Percentiles rank a stretch among this genome's conserved stretches.
phyloP scores from a whole-genome alignment of 2,113 vertebrate genomes.

The Coturnix japonica region DNA sequence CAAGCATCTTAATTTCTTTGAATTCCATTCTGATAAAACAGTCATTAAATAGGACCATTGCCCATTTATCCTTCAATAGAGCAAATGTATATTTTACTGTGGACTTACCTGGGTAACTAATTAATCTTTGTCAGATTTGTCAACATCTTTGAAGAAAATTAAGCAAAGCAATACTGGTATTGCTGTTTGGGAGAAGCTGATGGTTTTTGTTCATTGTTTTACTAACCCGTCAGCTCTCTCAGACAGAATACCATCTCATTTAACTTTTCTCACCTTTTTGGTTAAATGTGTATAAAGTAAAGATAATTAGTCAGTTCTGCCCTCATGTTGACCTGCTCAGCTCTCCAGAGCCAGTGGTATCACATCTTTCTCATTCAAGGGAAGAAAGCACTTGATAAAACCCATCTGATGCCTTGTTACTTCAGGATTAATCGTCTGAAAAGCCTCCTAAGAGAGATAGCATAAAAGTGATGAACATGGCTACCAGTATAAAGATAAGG shows the following conservation, averaged over 20 bases:
- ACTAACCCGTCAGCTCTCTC: neutral
- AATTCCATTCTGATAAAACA: neutral
- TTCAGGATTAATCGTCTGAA: neutral
- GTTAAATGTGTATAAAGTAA: neutral
- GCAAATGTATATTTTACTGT: neutral
- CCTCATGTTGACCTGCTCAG: neutral
- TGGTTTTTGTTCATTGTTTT: neutral
- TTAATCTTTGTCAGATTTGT: neutral
- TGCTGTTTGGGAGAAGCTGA: accelerated
- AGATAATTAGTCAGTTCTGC: neutral
- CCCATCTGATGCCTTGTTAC: neutral
- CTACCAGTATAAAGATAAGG: neutral
- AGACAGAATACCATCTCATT: neutral
- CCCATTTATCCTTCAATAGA: neutral
- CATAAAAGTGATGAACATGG: neutral
- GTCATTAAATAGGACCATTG: neutral
- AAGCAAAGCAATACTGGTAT: neutral
- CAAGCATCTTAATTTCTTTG: neutral
- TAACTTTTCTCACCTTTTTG: constrained; percentile 8
- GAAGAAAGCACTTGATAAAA: constrained; percentile 7
- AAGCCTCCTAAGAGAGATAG: neutral
- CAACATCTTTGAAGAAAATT: neutral
- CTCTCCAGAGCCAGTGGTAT: neutral
- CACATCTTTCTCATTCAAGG: constrained; percentile 6
- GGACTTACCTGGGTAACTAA: neutral